Evolutionary conservation across 2,113 vertebrate species (phyloP).

Genomic region (Corapipo altera): DNA sequence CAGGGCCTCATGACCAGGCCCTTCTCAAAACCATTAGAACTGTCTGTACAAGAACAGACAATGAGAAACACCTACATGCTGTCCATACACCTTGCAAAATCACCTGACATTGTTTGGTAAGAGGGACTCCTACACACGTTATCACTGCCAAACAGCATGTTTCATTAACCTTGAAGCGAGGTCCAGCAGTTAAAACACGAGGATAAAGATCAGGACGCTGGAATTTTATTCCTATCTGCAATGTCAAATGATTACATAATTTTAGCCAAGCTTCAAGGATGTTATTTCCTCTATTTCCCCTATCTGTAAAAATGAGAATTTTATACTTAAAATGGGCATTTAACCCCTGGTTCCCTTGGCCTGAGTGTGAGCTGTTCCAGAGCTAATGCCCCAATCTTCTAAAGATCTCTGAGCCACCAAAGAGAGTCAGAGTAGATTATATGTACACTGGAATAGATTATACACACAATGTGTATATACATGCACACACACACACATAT

Average conservation of each 20-base stretch:
- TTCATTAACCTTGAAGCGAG: slow-evolving; percentile 49
- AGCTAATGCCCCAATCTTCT: neutral
- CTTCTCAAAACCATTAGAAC: neutral
- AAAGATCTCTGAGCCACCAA: neutral
- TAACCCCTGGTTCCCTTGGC: neutral
- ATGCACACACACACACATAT: rapidly evolving
- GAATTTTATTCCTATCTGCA: neutral
- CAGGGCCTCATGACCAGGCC: neutral
- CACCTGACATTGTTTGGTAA: neutral
- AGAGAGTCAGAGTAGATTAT: neutral
- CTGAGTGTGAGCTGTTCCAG: rapidly evolving
- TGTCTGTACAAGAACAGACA: neutral
- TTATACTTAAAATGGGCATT: slow-evolving; percentile 2
- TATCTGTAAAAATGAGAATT: neutral
- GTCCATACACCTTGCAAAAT: neutral
- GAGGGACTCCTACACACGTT: neutral
- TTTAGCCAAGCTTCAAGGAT: neutral
- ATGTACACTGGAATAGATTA: neutral
- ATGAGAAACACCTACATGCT: neutral
- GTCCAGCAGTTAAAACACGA: neutral
- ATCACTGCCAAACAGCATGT: neutral
- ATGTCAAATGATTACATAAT: neutral
- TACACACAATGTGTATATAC: neutral
- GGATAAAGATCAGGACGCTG: slow-evolving; percentile 13
- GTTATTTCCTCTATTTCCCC: slow-evolving; percentile 30